phyloP scores from a whole-genome alignment of 2,113 vertebrate genomes.

The Colinus virginianus region DNA sequence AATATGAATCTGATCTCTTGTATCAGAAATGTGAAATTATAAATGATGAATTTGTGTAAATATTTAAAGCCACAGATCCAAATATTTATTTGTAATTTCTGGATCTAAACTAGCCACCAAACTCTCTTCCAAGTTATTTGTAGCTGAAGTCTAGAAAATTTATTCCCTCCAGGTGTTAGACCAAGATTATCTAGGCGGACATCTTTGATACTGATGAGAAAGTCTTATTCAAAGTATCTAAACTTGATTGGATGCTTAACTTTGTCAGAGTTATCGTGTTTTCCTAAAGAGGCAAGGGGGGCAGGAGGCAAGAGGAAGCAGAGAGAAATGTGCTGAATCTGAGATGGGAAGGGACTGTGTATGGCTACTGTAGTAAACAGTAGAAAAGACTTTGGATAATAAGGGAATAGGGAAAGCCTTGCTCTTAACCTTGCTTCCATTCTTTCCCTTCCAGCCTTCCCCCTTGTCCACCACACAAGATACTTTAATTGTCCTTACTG shows the following conservation, averaged over 20 bases:
- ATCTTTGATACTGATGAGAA: background rate
- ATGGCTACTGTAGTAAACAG: background rate
- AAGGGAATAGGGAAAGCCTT: background rate
- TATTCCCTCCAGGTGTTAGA: background rate
- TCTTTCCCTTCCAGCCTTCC: background rate
- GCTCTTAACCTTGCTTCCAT: rapidly evolving
- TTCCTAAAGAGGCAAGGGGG: background rate
- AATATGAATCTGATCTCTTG: background rate
- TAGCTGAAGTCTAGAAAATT: background rate
- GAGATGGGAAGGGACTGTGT: background rate
- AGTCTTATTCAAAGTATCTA: background rate
- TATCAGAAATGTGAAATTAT: background rate
- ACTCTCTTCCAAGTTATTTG: background rate
- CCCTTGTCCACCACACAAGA: background rate
- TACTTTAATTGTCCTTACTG: no score
- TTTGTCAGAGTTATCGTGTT: background rate
- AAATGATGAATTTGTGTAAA: background rate
- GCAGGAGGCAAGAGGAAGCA: background rate
- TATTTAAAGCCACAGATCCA: background rate
- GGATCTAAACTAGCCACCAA: background rate
- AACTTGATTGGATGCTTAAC: background rate
- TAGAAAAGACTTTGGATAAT: background rate
- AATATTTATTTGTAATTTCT: background rate
- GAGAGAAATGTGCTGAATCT: background rate
- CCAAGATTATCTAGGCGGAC: background rate